A percentile compares a stretch with the other conserved stretches of the same genome.
Evolutionary conservation across 2,113 vertebrate genomes (phyloP).

Genomic region (Actenoides lindsayi): DNA sequence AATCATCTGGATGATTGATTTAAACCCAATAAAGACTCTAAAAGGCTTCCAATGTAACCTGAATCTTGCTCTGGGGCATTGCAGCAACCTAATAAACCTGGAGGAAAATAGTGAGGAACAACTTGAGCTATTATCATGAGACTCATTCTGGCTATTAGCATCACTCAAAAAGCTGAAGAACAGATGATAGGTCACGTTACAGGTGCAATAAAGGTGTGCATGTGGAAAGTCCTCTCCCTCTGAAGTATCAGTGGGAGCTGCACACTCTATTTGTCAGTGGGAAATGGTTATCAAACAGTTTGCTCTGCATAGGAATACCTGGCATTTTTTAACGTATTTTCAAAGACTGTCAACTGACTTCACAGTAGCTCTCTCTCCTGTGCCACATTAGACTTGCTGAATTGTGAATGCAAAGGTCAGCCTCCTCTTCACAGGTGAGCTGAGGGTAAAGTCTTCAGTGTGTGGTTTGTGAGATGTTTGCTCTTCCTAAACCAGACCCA

Average conservation of each 20-base stretch:
- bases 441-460: background rate
- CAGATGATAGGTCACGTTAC: background rate
- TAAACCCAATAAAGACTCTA: background rate
- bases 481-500: background rate
- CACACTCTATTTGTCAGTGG: background rate
- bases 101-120: background rate
- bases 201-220: background rate
- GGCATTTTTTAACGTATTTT: background rate
- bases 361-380: too few species aligned
- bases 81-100: background rate
- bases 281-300: too few species aligned
- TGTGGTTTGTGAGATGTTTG: rapidly evolving
- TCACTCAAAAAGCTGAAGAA: background rate
- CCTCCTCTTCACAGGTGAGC: background rate
- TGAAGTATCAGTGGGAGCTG: background rate
- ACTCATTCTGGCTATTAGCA: background rate
- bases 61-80: background rate
- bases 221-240: rapidly evolving
- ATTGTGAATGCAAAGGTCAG: background rate
- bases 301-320: background rate
- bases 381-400: rapidly evolving
- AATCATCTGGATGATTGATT: background rate
- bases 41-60: background rate
- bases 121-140: background rate
- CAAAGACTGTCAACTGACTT: background rate